phyloP scores from a whole-genome alignment of 2,797 vertebrate genomes.

The Acanthopagrus latus region DNA sequence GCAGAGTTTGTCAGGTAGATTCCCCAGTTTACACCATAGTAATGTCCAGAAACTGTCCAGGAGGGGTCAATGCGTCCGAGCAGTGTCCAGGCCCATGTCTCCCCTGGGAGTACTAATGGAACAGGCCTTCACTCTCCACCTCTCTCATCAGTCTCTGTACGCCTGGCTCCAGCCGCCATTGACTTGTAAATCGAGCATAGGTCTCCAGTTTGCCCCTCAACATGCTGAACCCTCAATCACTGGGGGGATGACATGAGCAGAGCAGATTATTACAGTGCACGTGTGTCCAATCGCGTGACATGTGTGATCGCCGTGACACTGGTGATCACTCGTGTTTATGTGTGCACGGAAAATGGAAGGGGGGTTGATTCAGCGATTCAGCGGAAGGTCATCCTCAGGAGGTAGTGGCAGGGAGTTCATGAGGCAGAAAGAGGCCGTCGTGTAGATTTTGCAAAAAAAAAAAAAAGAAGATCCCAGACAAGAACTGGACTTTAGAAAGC shows the following conservation, averaged over 20 bases:
- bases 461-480: conserved; percentile 30
- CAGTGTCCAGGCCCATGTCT: conserved; percentile 61
- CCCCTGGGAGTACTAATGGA: conserved; percentile 75
- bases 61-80: conserved; percentile 65
- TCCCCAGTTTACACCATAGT: conserved; percentile 46
- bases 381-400: conserved; percentile 62
- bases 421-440: conserved; percentile 21
- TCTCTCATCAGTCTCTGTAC: conserved; percentile 66
- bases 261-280: conserved; percentile 51
- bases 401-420: conserved; percentile 48
- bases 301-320: conserved; percentile 58
- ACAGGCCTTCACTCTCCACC: conserved; percentile 67
- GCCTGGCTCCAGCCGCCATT: conserved; percentile 62
- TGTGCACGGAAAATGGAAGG: not conserved
- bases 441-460: conserved; percentile 12
- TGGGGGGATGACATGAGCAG: conserved; percentile 33
- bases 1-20: conserved; percentile 39
- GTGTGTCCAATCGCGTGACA: conserved; percentile 58
- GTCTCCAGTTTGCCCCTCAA: conserved; percentile 59
- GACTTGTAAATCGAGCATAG: conserved; percentile 69
- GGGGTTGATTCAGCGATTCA: conserved; percentile 43
- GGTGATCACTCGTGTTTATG: conserved; percentile 53
- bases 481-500: conserved; percentile 28
- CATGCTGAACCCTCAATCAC: conserved; percentile 65
- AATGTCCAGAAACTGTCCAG: conserved; percentile 60